A percentile compares a stretch with the other conserved stretches of the same genome.
phyloP scores from a whole-genome alignment of 2,888 invertebrate genomes.

The Lottia gigantea region DNA sequence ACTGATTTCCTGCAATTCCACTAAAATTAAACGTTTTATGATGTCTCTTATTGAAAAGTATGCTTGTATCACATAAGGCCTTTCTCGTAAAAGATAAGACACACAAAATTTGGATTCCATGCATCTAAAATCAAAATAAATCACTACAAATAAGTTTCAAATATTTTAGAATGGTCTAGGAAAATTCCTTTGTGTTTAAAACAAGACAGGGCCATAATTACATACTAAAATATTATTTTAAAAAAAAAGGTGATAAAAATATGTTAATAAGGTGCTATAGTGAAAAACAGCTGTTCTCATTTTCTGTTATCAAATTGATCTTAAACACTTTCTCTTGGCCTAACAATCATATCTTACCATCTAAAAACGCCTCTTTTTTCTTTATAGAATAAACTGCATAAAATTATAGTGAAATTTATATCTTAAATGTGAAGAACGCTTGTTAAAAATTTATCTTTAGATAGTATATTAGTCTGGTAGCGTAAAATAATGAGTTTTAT shows the following conservation, averaged over 20 bases:
- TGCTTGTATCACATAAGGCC: too few species aligned
- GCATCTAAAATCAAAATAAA: too few species aligned
- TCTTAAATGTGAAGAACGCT: not conserved
- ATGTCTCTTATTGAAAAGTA: too few species aligned
- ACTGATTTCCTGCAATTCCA: too few species aligned
- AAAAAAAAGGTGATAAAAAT: not conserved
- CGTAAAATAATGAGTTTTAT: not conserved
- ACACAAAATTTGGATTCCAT: too few species aligned
- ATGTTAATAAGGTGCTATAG: not conserved
- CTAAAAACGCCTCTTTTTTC: not conserved
- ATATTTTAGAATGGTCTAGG: too few species aligned
- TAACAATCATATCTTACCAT: not conserved
- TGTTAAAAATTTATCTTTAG: constrained; percentile 4
- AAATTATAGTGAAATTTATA: constrained; percentile 1
- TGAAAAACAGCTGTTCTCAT: constrained; percentile 10
- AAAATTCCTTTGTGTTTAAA: too few species aligned
- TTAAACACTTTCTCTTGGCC: not conserved
- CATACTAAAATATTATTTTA: too few species aligned
- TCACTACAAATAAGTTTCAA: too few species aligned
- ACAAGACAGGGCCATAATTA: too few species aligned
- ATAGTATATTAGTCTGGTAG: not conserved
- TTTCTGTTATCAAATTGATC: constrained; percentile 1
- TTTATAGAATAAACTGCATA: constrained; percentile 6
- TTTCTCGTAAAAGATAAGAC: too few species aligned
- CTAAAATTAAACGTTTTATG: too few species aligned